Base-by-base conservation (phyloP, 2,888 invertebrate genomes). In the Oxytorus armatus region DNA sequence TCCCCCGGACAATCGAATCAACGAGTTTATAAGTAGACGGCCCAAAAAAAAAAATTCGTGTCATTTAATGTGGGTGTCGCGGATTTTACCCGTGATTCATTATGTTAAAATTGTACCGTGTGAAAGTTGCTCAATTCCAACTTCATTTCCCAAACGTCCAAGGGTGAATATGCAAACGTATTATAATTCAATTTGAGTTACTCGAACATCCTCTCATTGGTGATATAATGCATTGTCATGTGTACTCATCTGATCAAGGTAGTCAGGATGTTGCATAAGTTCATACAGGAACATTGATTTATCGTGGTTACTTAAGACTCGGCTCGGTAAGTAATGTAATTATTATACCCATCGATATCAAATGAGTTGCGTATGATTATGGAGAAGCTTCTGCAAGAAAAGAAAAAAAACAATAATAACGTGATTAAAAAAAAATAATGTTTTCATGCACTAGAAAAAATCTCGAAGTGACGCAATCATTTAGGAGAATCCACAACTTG, bases 191-290 rank as follows among this genome's bases (percentile, higher is more conserved):
- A 65, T 65, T 47, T 18, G 47, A 49, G 23, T 65, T 16, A 44
- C 16, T 63, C 16, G 63, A 63, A 8, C 39, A 39, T 53, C 53
- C 39, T 39, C 51, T 44, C n/a, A 14, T 42, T 16, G 18, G 18
- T 69, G 39, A 69, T 44, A 44, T 53, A 55, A 55, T 53, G 29
- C 39, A 36, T 36, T 4, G 21, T 36, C 11, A 23, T 51, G 36
- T 55, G 33, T 55, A 33, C 33, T 29, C n/a, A 11, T n/a, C 23
- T 29, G 29, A 63, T 65, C 63, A 70, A 77, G 70, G 69, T 57
- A 61, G 29, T 55, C 72, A 77, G 72, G 77, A 72, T 49, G 42
- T 77, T 77, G 66, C 77, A 59, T 72, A 77, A 77, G 25, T 29
- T 57, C 33, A n/a, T 57, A 59, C 47, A 68, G 29, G 23, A 51